These are phyloP conservation scores for Byasa hedistus DNA, from an alignment of 2,888 invertebrate species.

Conservation along the genomic window DNA sequence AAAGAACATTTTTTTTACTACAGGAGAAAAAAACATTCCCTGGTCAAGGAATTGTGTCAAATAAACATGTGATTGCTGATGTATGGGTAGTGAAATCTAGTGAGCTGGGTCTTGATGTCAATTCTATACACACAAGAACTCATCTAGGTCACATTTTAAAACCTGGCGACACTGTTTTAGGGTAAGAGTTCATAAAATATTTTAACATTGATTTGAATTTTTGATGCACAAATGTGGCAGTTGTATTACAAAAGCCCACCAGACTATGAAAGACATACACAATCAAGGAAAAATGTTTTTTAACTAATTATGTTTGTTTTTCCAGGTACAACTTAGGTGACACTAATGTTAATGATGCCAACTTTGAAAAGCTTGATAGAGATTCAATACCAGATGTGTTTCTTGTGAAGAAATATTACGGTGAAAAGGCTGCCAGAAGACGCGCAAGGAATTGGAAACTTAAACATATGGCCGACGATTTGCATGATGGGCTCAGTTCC, in stretches of 20 bases:
- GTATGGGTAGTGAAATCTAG: conserved; percentile 95
- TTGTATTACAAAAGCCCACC: no score
- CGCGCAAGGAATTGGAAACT: conserved; percentile 94
- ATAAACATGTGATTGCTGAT: conserved; percentile 93
- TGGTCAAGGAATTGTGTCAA: conserved; percentile 93
- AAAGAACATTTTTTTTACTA: conserved; percentile 38
- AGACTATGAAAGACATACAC: no score
- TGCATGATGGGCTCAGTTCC: conserved; percentile 81
- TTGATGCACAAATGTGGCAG: no score
- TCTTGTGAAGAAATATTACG: conserved; percentile 95
- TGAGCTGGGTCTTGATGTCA: conserved; percentile 90
- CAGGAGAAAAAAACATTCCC: conserved; percentile 89
- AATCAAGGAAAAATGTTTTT: no score
- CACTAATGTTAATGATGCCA: conserved; percentile 93
- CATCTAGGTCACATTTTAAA: conserved; percentile 96
- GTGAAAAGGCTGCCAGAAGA: conserved; percentile 85
- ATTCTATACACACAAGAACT: conserved; percentile 91
- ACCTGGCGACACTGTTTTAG: conserved; percentile 95
- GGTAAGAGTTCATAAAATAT: conserved; percentile 76
- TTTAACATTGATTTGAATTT: no score
- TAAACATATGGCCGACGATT: conserved; percentile 86
- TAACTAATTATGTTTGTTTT: no score
- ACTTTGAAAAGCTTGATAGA: conserved; percentile 90
- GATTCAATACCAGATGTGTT: conserved; percentile 92
- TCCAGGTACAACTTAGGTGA: conserved; percentile 91